Evolutionary conservation across 2,797 vertebrate genomes (phyloP).

Genomic region (Bovichtus variegatus): DNA sequence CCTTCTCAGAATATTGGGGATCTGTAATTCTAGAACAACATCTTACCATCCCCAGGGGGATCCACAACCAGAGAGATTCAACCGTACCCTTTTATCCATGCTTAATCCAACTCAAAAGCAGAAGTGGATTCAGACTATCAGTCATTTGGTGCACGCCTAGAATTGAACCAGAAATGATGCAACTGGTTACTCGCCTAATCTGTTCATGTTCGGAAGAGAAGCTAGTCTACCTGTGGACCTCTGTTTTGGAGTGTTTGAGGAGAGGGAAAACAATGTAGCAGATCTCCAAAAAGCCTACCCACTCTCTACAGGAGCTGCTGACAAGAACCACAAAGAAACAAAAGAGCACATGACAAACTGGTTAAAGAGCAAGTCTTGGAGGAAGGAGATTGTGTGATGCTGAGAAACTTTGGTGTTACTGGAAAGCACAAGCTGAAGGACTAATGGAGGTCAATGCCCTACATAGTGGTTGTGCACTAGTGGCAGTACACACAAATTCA

Average conservation of each 20-base stretch:
- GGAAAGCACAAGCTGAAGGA: conserved; percentile 48
- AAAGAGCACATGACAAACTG: conserved; percentile 17
- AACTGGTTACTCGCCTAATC: conserved; percentile 10
- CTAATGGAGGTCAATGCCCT: conserved; percentile 31
- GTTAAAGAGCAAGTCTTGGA: conserved; percentile 21
- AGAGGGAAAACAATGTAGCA: neutral
- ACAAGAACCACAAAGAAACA: conserved; percentile 23
- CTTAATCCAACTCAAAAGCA: neutral
- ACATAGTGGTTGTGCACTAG: conserved; percentile 32
- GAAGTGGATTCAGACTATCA: conserved; percentile 15
- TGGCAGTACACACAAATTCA: neutral
- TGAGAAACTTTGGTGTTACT: conserved; percentile 20
- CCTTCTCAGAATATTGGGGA: neutral
- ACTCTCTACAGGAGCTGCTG: neutral
- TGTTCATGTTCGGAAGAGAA: conserved; percentile 13
- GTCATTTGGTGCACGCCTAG: neutral
- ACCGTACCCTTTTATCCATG: neutral
- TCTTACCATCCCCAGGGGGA: conserved; percentile 10
- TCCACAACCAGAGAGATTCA: conserved; percentile 10
- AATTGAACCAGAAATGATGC: neutral
- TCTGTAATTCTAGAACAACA: neutral
- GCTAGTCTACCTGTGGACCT: neutral
- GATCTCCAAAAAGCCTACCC: conserved; percentile 5
- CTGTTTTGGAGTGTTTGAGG: neutral
- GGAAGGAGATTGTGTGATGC: conserved; percentile 25